A percentile compares a stretch with the other conserved stretches of the same genome.
Evolutionary conservation across 2,888 invertebrate species (phyloP).

Genomic region (Philopedon plagiatum): DNA sequence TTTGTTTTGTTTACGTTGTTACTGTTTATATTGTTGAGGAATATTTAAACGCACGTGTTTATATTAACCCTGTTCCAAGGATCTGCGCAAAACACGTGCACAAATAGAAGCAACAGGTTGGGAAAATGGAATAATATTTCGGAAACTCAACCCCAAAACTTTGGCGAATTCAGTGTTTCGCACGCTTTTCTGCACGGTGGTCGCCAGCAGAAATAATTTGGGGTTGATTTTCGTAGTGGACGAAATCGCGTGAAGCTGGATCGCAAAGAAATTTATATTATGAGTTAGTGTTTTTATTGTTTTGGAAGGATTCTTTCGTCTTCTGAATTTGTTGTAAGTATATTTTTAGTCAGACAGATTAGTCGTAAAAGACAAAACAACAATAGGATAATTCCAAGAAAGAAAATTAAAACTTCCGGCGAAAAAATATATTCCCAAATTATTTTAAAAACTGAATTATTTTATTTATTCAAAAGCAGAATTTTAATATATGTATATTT

Average conservation of each 20-base stretch:
- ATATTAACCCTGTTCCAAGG: not conserved
- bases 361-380: no score
- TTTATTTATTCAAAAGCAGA: no score
- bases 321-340: not conserved
- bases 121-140: conserved; percentile 13
- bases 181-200: conserved; percentile 8
- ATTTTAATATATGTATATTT: no score
- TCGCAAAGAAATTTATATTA: not conserved
- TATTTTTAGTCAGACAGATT: no score
- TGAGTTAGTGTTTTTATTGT: not conserved
- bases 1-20: not conserved
- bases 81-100: conserved; percentile 42
- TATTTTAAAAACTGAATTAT: no score
- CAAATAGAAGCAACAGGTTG: conserved; percentile 40
- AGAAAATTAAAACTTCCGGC: no score
- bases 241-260: not conserved
- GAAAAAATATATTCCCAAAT: no score
- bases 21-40: not conserved
- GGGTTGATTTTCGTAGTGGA: not conserved
- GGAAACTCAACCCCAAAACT: conserved; percentile 24
- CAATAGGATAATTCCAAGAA: no score
- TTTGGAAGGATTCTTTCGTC: not conserved
- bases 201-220: not conserved
- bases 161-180: conserved; percentile 32
- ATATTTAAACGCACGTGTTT: conserved; percentile 11